These are phyloP conservation scores for Micrasema minimum DNA, from an alignment of 1,140 invertebrate species.

Conservation along the genomic window DNA sequence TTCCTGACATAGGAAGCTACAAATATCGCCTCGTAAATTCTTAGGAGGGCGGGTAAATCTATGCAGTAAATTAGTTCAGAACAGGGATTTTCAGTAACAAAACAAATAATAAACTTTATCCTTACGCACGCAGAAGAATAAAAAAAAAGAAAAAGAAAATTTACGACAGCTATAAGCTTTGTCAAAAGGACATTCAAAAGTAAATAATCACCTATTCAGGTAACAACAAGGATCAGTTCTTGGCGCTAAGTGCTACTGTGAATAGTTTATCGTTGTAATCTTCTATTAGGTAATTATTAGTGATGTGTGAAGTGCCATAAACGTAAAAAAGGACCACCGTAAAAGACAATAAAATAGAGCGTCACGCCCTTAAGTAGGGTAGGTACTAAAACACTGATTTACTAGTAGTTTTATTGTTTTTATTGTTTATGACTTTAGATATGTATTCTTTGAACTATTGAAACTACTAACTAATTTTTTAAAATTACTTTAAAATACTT, in stretches of 20 bases:
- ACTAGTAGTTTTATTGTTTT: no score
- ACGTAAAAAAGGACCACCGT: neutral
- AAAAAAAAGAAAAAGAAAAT: neutral
- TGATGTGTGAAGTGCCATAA: slow-evolving; percentile 12
- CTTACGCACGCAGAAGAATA: neutral
- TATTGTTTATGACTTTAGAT: no score
- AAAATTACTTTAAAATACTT: no score
- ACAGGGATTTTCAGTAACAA: slow-evolving; percentile 33
- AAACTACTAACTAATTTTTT: no score
- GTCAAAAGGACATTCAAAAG: neutral
- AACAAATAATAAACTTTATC: slow-evolving; percentile 19
- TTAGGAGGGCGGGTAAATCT: slow-evolving; percentile 15
- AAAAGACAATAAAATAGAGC: slow-evolving; percentile 3
- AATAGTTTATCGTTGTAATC: neutral
- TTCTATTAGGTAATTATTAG: neutral
- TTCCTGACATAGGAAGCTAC: no score
- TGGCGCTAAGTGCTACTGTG: slow-evolving; percentile 1
- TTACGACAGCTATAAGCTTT: slow-evolving; percentile 1
- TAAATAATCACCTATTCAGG: slow-evolving; percentile 24
- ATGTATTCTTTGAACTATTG: no score
- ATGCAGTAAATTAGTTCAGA: slow-evolving; percentile 27
- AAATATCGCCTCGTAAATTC: slow-evolving; percentile 17
- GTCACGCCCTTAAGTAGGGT: no score
- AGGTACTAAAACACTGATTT: no score
- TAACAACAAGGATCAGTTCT: neutral